Conservation (phyloP, 2,888 invertebrate species). For the Dromius quadrimaculatus region DNA sequence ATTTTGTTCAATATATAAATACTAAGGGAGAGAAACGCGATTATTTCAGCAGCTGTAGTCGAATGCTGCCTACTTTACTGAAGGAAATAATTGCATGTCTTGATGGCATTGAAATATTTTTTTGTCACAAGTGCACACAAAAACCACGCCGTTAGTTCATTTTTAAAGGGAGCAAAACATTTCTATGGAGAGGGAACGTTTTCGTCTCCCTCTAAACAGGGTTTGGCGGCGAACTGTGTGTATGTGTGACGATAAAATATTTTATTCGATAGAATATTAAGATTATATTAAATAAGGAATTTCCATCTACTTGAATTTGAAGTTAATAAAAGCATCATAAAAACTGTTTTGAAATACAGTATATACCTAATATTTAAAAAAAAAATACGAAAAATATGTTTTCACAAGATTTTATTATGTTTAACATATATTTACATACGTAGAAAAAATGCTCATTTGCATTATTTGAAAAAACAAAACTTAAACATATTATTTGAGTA, state of each 20-base stretch:
- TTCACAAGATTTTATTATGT: conserved; percentile 2
- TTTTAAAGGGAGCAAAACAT: neutral
- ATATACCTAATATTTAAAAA: neutral
- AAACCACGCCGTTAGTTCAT: neutral
- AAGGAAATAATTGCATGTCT: too few species aligned
- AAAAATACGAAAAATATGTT: conserved; percentile 4
- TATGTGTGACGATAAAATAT: too few species aligned
- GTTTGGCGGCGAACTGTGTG: neutral
- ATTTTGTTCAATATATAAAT: too few species aligned
- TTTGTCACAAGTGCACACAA: neutral
- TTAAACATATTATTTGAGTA: neutral
- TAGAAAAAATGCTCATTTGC: neutral
- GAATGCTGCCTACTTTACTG: too few species aligned
- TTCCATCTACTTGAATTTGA: neutral
- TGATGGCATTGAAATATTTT: too few species aligned
- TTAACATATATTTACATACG: neutral
- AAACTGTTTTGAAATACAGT: neutral
- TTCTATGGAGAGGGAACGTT: neutral
- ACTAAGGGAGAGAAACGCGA: too few species aligned
- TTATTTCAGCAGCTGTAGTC: too few species aligned
- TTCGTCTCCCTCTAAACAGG: neutral
- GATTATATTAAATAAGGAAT: too few species aligned
- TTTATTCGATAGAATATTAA: too few species aligned
- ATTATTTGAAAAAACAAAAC: too few species aligned
- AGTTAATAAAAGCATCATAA: neutral